These are phyloP conservation scores for Doris montereyensis DNA, from an alignment of 2,888 invertebrate species.

Conservation along the genomic window DNA sequence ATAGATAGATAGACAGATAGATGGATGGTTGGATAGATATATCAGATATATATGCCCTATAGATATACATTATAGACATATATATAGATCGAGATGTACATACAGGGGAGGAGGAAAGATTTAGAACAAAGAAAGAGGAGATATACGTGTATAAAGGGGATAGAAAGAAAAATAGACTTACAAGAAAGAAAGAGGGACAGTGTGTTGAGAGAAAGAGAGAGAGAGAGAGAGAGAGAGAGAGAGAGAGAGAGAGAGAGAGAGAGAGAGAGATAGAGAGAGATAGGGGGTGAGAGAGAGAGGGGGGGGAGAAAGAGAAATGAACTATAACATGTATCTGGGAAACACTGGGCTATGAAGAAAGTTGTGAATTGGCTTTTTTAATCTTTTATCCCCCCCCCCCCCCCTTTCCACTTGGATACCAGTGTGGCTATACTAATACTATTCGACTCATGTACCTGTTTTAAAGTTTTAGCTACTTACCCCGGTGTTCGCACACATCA, in stretches of 20 bases:
- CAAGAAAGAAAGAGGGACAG: neutral
- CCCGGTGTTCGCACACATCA: too few relatives aligned
- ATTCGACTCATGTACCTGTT: too few relatives aligned
- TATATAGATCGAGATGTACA: conserved; percentile 7
- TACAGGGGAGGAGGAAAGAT: conserved; percentile 9
- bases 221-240: conserved; percentile 15
- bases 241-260: conserved; percentile 13
- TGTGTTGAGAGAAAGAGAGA: neutral
- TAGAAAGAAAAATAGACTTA: conserved; percentile 9
- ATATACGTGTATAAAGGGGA: neutral
- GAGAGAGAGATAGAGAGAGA: too few relatives aligned
- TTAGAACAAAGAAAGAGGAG: neutral
- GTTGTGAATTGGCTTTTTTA: neutral
- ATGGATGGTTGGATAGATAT: too few relatives aligned
- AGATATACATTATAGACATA: too few relatives aligned
- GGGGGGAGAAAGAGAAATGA: too few relatives aligned
- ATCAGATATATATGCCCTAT: too few relatives aligned
- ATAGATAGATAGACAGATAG: too few relatives aligned
- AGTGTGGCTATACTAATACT: neutral
- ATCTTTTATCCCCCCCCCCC: neutral
- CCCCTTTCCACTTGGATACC: neutral
- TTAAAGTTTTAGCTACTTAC: too few relatives aligned
- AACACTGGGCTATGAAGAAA: neutral
- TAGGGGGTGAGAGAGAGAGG: too few relatives aligned
- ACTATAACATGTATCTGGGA: too few relatives aligned